These are phyloP conservation scores for Caenorhabditis sp. DNA, from an alignment of 2,888 invertebrate genomes.

Conservation along the genomic window DNA sequence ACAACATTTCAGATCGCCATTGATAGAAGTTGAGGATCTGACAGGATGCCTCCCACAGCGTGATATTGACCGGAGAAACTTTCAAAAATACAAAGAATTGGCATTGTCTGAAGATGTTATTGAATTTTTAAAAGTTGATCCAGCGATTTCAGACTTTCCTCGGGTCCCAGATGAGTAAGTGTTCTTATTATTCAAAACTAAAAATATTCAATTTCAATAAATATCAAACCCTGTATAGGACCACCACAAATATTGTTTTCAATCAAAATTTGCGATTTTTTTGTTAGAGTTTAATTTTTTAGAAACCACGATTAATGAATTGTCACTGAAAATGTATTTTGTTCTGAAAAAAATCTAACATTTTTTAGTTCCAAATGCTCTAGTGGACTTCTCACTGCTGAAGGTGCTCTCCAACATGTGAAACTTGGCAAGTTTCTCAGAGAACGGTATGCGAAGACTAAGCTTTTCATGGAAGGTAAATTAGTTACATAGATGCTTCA, in stretches of 20 bases:
- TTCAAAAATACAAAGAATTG: slow-evolving; percentile 41
- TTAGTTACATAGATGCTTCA: too few species aligned
- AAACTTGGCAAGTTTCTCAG: slow-evolving; percentile 80
- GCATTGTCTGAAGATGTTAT: slow-evolving; percentile 45
- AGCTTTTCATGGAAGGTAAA: slow-evolving; percentile 41
- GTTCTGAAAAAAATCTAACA: not conserved
- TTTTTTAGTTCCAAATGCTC: slow-evolving; percentile 51
- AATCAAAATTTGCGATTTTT: too few species aligned
- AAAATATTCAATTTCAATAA: too few species aligned
- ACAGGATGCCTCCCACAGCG: slow-evolving; percentile 48
- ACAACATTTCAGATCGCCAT: slow-evolving; percentile 27
- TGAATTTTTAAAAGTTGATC: slow-evolving; percentile 47
- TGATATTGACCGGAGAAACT: slow-evolving; percentile 46
- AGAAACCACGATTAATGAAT: too few species aligned
- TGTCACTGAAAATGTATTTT: too few species aligned
- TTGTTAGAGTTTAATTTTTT: not conserved
- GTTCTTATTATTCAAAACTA: too few species aligned
- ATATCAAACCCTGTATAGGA: too few species aligned
- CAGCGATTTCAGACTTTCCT: slow-evolving; percentile 24
- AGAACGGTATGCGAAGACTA: slow-evolving; percentile 69
- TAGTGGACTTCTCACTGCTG: slow-evolving; percentile 80
- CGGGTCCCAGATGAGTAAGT: slow-evolving; percentile 46
- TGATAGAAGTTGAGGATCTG: slow-evolving; percentile 27
- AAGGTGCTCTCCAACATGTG: slow-evolving; percentile 84
- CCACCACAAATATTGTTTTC: too few species aligned